phyloP scores from a whole-genome alignment of 2,888 invertebrate species.

The Gastracanthus pulcherrimus region DNA sequence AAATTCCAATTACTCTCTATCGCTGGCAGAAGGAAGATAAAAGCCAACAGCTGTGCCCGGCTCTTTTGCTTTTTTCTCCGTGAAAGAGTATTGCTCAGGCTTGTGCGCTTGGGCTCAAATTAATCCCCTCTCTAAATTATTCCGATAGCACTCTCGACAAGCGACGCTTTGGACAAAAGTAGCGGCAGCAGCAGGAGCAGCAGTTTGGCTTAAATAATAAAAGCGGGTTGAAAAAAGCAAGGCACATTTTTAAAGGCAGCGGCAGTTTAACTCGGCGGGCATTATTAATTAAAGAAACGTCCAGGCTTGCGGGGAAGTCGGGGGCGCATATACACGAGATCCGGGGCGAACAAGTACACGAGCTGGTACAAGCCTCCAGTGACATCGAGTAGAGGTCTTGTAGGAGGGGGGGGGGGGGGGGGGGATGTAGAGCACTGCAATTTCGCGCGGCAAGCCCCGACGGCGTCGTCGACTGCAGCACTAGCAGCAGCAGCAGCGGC shows the following conservation, averaged over 20 bases:
- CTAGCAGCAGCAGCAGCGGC: neutral
- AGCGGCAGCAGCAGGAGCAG: neutral
- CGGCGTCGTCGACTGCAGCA: neutral
- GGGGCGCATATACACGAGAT: neutral
- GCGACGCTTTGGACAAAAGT: neutral
- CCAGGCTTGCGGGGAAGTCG: neutral
- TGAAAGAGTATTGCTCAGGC: conserved; percentile 33
- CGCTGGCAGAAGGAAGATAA: neutral
- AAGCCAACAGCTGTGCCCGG: neutral
- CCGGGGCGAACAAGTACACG: conserved; percentile 14
- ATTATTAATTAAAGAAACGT: no score
- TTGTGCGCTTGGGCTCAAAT: conserved; percentile 1
- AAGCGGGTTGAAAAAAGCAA: conserved; percentile 8
- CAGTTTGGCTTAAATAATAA: conserved; percentile 46
- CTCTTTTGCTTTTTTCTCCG: no score
- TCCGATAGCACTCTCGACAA: neutral
- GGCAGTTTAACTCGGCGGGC: conserved; percentile 46
- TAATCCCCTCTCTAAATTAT: no score
- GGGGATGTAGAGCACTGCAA: conserved; percentile 54
- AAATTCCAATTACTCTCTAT: conserved; percentile 10
- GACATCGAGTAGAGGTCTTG: conserved; percentile 61
- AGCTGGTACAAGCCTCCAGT: conserved; percentile 54
- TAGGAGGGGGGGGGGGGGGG: conserved; percentile 53
- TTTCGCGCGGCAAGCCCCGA: conserved; percentile 28
- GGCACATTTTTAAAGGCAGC: conserved; percentile 44